A percentile compares a stretch with the other conserved stretches of the same genome.
phyloP scores from a whole-genome alignment of 2,888 invertebrate genomes.

The Branchellion lobata region DNA sequence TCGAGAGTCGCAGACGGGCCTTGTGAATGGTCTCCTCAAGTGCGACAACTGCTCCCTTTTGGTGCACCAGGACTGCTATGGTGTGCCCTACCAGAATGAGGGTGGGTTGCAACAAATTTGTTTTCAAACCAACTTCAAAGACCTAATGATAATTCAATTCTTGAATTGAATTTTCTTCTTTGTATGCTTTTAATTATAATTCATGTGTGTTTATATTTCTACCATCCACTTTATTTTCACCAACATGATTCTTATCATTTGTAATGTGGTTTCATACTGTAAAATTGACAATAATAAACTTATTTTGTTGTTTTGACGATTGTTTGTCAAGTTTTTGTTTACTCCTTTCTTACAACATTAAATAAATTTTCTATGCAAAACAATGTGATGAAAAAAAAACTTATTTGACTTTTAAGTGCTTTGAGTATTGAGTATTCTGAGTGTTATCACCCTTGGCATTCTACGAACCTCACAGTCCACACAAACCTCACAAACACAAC shows the following conservation, averaged over 20 bases:
- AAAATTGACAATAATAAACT: not conserved
- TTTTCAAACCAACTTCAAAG: not conserved
- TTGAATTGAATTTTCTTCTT: too few relatives aligned
- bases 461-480: too few relatives aligned
- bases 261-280: not conserved
- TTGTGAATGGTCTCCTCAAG: slow-evolving; percentile 95
- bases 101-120: slow-evolving; percentile 66
- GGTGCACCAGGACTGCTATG: slow-evolving; percentile 96
- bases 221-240: not conserved
- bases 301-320: not conserved
- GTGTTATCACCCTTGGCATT: too few relatives aligned
- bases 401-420: too few relatives aligned
- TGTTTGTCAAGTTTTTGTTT: too few relatives aligned
- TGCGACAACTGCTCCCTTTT: slow-evolving; percentile 99
- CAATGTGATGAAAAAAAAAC: too few relatives aligned
- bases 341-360: too few relatives aligned
- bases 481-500: too few relatives aligned
- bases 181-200: not conserved
- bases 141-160: too few relatives aligned
- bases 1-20: slow-evolving; percentile 96
- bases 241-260: too few relatives aligned
- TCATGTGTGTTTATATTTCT: not conserved
- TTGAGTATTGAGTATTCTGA: too few relatives aligned
- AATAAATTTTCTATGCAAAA: too few relatives aligned
- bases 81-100: slow-evolving; percentile 93